These are phyloP conservation scores for Limenitis camilla DNA, from an alignment of 2,888 invertebrate species.

Conservation along the genomic window DNA sequence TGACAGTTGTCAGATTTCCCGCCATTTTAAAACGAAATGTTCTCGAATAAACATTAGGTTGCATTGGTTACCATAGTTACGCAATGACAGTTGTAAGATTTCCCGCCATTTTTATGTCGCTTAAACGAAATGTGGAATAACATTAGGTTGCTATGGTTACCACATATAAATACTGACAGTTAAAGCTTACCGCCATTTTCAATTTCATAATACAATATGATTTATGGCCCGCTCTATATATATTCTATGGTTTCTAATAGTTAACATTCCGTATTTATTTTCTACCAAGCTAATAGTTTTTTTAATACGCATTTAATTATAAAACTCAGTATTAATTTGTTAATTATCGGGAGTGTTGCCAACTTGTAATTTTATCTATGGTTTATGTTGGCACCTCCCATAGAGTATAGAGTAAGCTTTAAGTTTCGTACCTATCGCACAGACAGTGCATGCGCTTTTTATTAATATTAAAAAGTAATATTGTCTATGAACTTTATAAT, in stretches of 20 bases:
- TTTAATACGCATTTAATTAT: constrained; percentile 11
- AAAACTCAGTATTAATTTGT: constrained; percentile 21
- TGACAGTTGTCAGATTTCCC: no score
- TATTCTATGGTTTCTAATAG: background rate
- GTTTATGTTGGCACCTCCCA: background rate
- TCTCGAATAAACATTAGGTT: no score
- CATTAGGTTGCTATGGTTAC: no score
- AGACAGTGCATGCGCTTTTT: constrained; percentile 54
- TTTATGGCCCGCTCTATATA: no score
- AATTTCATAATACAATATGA: no score
- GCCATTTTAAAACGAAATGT: no score
- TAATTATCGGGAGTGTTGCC: constrained; percentile 8
- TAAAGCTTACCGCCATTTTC: no score
- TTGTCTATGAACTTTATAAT: constrained; percentile 54
- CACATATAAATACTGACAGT: no score
- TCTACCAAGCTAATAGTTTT: constrained; percentile 28
- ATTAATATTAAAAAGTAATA: constrained; percentile 40
- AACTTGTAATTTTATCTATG: constrained; percentile 3
- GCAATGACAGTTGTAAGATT: no score
- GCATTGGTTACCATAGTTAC: no score
- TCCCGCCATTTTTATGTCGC: no score
- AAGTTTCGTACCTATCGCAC: constrained; percentile 42
- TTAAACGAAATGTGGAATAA: no score
- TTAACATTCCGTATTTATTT: constrained; percentile 43
- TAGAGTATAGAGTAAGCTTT: constrained; percentile 32